Percentiles rank a stretch among this genome's conserved stretches.
These are phyloP conservation scores for Coracias cyanogaster DNA, from an alignment of 2,797 vertebrate species.

Conservation along the genomic window DNA sequence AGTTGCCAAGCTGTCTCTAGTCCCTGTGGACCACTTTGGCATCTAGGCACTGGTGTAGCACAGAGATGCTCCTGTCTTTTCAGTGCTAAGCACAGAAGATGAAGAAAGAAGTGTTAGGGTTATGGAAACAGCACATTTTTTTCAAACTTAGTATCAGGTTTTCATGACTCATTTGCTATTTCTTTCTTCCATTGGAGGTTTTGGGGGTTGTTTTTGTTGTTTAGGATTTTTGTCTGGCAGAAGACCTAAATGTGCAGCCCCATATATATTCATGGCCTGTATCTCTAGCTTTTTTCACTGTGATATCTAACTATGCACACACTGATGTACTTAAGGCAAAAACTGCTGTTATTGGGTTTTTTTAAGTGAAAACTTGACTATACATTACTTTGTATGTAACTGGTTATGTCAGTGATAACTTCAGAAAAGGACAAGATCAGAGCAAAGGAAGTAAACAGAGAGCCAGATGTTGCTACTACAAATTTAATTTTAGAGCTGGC, in stretches of 20 bases:
- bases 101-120: not conserved
- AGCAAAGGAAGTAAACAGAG: constrained; percentile 29
- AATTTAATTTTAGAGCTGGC: constrained; percentile 24
- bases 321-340: not conserved
- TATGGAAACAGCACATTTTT: not conserved
- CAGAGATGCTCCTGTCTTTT: not conserved
- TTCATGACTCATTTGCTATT: not conserved
- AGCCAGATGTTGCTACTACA: constrained; percentile 22
- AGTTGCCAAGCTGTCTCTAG: not conserved
- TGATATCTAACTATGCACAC: not conserved
- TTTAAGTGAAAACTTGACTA: not conserved
- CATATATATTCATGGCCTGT: not conserved
- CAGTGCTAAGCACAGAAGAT: not conserved
- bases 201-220: fast-evolving
- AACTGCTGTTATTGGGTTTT: not conserved
- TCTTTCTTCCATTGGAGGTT: fast-evolving
- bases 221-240: not conserved
- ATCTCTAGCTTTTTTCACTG: not conserved
- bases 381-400: not conserved
- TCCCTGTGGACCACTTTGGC: not conserved
- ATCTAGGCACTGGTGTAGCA: not conserved
- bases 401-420: not conserved
- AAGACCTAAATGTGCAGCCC: not conserved
- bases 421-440: constrained; percentile 17
- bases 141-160: not conserved